Base-by-base conservation (phyloP, 2,113 vertebrate genomes). In the Varanus komodoensis region DNA sequence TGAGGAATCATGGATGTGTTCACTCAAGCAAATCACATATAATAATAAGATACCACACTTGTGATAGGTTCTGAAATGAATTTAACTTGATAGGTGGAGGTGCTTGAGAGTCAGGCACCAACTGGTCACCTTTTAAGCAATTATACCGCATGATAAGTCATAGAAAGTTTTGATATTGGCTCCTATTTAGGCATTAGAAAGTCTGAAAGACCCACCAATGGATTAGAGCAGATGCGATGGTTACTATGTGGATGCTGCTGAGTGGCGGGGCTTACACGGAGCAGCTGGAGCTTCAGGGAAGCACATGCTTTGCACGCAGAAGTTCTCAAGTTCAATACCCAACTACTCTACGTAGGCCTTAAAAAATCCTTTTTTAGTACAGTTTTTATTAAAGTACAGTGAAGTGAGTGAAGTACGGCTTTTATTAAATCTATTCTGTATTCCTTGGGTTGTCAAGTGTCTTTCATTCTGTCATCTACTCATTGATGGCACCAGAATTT, bases 101-200 rank as follows among this genome's bases (percentile, higher is more conserved):
- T 89, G 1, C 2, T 91, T 82, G 69, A 82, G 1, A 17, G 15
- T 27, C 87, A 84, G 69, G 11, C 38, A 34, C 21, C 8, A 19
- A 54, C 38, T 15, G 87, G 8, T 68, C 84, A 92, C 93, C 25
- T 87, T 64, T 87, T 38, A 77, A 78, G 54, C n/a, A 77, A 61
- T 38, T 29, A 19, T 11, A 54, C 11, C 44, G 34, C 23, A 44
- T 3, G n/a, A 61, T 81, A 52, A 69, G 50, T 81, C 8, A 32
- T 19, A 54, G 34, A 68, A n/a, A 80, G 54, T 88, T 0, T 68
- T 44, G 69, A 89, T 91, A 93, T n/a, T 50, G 25, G 8, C 57
- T 0, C 83, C 11, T 34, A 89, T 29, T 1, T 50, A 64, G 8
- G 27, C 38, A 91, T 80, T 34, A 68, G 44, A 88, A 69, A 4